These are phyloP conservation scores for Aphaenogaster rudis DNA, from an alignment of 1,140 invertebrate species.

Conservation along the genomic window DNA sequence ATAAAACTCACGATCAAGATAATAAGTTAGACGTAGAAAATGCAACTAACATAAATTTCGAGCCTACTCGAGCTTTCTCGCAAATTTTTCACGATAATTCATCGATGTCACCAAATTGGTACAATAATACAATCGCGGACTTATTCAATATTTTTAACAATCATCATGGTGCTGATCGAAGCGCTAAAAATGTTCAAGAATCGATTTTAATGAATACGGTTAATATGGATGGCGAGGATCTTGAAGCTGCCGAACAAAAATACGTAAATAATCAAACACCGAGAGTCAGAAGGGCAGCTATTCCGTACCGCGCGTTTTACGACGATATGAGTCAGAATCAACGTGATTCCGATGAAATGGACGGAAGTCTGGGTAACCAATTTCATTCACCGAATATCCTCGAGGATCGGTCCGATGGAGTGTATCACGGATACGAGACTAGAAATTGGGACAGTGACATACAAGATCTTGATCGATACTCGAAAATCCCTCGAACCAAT, in stretches of 20 bases:
- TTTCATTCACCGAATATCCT: constrained; percentile 5
- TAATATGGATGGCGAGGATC: neutral
- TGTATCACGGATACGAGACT: neutral
- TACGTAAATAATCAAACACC: neutral
- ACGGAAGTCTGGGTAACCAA: neutral
- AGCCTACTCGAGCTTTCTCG: neutral
- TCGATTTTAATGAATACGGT: neutral
- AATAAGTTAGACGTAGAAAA: neutral
- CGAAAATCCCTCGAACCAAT: neutral
- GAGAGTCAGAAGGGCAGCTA: constrained; percentile 31
- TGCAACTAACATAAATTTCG: neutral
- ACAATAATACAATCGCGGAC: neutral
- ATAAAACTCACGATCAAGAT: neutral
- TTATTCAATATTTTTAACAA: constrained; percentile 6
- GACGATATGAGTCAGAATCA: constrained; percentile 39
- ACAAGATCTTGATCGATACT: neutral
- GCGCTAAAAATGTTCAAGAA: neutral
- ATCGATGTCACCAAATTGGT: neutral
- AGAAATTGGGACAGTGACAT: neutral
- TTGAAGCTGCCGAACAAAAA: constrained; percentile 41
- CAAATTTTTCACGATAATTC: neutral
- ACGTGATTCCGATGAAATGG: constrained; percentile 9
- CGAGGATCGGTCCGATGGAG: neutral
- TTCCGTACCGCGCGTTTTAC: constrained; percentile 34
- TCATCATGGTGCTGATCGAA: neutral